phyloP scores from a whole-genome alignment of 2,888 invertebrate genomes.

The Anarsia innoxiella region DNA sequence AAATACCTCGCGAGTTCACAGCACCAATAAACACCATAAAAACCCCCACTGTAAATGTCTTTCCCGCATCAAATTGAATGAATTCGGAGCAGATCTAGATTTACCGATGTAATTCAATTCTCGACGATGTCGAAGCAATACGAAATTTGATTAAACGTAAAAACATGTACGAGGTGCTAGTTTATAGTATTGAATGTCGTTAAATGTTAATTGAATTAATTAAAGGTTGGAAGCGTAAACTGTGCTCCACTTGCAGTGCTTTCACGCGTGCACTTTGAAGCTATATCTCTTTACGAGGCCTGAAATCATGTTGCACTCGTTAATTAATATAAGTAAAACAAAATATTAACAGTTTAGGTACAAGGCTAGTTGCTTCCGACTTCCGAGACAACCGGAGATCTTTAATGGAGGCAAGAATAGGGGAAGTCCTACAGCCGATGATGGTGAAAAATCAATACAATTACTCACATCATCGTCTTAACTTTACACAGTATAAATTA shows the following conservation, averaged over 20 bases:
- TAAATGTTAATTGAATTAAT: conserved; percentile 32
- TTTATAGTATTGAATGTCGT: conserved; percentile 32
- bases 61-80: conserved; percentile 15
- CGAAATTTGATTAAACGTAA: conserved; percentile 27
- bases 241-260: not conserved
- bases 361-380: no score
- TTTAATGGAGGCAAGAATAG: no score
- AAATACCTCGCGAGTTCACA: conserved; percentile 49
- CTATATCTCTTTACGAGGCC: conserved; percentile 38
- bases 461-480: no score
- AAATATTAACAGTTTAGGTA: no score
- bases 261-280: conserved; percentile 35
- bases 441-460: no score
- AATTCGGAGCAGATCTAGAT: conserved; percentile 19
- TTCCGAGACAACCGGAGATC: no score
- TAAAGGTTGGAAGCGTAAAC: conserved; percentile 24
- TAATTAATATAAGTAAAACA: conserved; percentile 25
- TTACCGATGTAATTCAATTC: conserved; percentile 20
- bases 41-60: conserved; percentile 16
- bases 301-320: conserved; percentile 20
- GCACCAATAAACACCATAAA: conserved; percentile 26
- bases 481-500: no score
- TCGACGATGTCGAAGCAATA: conserved; percentile 13
- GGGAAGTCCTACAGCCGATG: no score
- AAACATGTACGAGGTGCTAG: conserved; percentile 20